These are phyloP conservation scores for Acyrthosiphon pisum DNA, from an alignment of 1,140 invertebrate species.

Conservation along the genomic window DNA sequence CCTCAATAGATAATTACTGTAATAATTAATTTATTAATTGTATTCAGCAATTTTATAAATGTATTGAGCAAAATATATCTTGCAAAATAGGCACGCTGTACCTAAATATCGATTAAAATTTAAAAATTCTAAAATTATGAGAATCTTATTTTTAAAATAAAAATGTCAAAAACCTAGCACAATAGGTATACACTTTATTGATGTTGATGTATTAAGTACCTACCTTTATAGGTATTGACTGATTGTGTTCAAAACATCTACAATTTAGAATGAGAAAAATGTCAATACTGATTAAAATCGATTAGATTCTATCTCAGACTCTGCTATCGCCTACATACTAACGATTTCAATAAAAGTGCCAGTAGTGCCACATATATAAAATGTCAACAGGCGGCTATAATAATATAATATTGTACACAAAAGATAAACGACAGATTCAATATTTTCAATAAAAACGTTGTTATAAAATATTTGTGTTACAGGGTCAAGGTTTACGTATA, in stretches of 20 bases:
- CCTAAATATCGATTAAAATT: background rate
- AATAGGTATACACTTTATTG: background rate
- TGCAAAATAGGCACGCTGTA: background rate
- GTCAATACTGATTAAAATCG: background rate
- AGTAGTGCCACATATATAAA: background rate
- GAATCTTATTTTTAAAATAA: background rate
- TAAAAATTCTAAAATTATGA: background rate
- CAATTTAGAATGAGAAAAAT: background rate
- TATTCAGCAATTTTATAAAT: background rate
- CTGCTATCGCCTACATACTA: background rate
- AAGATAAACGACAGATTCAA: background rate
- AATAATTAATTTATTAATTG: background rate
- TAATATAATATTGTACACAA: background rate
- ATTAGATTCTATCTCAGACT: background rate
- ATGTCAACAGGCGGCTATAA: background rate
- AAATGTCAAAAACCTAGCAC: background rate
- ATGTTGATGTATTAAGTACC: background rate
- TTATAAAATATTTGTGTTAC: slow-evolving; percentile 29
- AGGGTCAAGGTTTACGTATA: slow-evolving; percentile 32
- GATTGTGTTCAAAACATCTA: background rate
- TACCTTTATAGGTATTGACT: background rate
- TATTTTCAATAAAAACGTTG: slow-evolving; percentile 27
- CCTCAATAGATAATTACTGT: background rate
- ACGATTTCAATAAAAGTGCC: background rate
- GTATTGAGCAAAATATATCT: background rate